A percentile compares a stretch with the other conserved stretches of the same genome.
Conservation (phyloP, 2,113 vertebrate genomes). For the Ammodramus savannarum region DNA sequence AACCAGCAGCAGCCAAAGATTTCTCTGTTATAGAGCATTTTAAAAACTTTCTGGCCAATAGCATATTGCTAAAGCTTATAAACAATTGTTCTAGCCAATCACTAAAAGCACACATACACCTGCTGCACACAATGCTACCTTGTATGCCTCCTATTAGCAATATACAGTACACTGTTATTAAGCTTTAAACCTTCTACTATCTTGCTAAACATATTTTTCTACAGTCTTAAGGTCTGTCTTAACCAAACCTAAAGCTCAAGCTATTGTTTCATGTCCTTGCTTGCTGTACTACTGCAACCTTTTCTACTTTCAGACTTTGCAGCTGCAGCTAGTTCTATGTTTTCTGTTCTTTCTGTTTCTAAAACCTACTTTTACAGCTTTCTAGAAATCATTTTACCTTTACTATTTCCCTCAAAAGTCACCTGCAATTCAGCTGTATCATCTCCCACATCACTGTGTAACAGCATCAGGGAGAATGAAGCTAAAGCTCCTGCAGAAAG, state of each 20-base stretch:
- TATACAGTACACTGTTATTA: not conserved
- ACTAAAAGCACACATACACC: not conserved
- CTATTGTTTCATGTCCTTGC: not conserved
- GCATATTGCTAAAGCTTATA: not conserved
- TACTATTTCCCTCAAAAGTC: not conserved
- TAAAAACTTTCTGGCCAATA: not conserved
- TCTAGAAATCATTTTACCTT: not conserved
- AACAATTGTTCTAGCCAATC: not conserved
- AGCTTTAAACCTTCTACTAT: not conserved
- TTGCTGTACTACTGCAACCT: not conserved
- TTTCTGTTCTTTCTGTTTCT: not conserved
- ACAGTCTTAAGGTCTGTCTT: not conserved
- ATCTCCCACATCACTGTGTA: accelerated
- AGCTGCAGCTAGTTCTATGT: not conserved
- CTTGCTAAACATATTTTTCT: not conserved
- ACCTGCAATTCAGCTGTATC: not conserved
- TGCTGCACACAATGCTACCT: not conserved
- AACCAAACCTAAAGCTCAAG: not conserved
- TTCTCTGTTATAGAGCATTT: not conserved
- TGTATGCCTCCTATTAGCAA: not conserved
- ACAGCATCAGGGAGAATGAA: not conserved
- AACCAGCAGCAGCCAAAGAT: not conserved
- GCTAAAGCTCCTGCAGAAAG: not conserved
- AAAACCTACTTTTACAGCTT: not conserved
- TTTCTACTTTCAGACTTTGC: not conserved